A percentile compares a stretch with the other conserved stretches of the same genome.
These are phyloP conservation scores for Tuta absoluta DNA, from an alignment of 2,888 invertebrate genomes.

Conservation along the genomic window DNA sequence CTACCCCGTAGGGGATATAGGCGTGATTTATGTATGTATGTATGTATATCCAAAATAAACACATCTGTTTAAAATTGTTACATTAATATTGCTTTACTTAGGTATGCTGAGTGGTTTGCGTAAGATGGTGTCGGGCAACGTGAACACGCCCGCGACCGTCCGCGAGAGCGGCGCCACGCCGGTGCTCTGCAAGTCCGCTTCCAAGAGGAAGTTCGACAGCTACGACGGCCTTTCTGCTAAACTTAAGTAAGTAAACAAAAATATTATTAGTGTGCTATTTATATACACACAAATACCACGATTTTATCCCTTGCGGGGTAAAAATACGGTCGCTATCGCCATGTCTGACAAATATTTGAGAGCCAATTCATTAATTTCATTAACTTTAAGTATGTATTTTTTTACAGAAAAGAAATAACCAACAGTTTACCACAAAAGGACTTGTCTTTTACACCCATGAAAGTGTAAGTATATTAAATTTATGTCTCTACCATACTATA, in stretches of 20 bases:
- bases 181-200: slow-evolving; percentile 81
- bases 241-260: slow-evolving; percentile 80
- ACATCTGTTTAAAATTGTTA: no score
- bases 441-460: slow-evolving; percentile 80
- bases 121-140: slow-evolving; percentile 87
- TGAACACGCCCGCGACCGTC: slow-evolving; percentile 77
- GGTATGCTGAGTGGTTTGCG: slow-evolving; percentile 89
- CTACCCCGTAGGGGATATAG: no score
- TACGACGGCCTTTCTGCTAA: slow-evolving; percentile 83
- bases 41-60: no score
- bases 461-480: slow-evolving; percentile 78
- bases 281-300: no score
- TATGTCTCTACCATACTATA: no score
- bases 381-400: slow-evolving; percentile 18
- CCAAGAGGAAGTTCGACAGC: slow-evolving; percentile 84
- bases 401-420: slow-evolving; percentile 83
- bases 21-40: no score
- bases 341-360: no score
- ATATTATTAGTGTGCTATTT: no score
- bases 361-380: no score
- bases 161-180: slow-evolving; percentile 78
- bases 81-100: slow-evolving; percentile 45
- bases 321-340: no score
- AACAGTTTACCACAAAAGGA: slow-evolving; percentile 82
- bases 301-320: no score